Conservation (phyloP, 2,797 vertebrate genomes). For the Ctenochaetus hawaiiensis region DNA sequence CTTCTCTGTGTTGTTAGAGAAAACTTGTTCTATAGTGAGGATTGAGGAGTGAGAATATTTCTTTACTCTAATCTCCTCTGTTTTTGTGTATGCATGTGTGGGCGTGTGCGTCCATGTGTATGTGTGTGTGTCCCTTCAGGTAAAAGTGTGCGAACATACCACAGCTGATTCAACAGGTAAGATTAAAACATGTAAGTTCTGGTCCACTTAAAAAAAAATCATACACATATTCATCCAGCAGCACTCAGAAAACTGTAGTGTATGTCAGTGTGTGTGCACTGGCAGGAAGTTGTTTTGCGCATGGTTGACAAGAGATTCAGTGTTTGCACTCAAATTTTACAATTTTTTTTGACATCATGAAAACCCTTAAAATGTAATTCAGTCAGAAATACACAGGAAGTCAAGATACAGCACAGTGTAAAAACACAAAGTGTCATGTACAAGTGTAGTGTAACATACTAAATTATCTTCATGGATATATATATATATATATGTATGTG, state of each 20-base stretch:
- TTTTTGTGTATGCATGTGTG: background rate
- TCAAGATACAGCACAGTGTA: no score
- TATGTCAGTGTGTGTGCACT: background rate
- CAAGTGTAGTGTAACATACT: no score
- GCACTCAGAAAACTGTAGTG: background rate
- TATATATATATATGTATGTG: no score
- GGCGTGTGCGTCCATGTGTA: background rate
- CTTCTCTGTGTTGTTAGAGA: constrained; percentile 43
- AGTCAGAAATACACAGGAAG: no score
- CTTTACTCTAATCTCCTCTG: constrained; percentile 12
- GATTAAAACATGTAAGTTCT: background rate
- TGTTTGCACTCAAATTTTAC: background rate
- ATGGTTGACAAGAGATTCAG: no score
- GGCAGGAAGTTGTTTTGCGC: background rate
- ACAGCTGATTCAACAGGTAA: constrained; percentile 25
- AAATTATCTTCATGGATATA: no score
- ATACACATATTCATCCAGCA: background rate
- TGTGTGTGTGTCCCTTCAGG: background rate
- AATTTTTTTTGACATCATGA: background rate
- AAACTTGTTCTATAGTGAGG: constrained; percentile 27
- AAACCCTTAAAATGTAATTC: background rate
- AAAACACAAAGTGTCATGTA: no score
- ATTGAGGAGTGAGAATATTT: background rate
- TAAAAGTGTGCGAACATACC: constrained; percentile 22
- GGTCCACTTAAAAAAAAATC: background rate